These are phyloP conservation scores for Pomacea canaliculata DNA, from an alignment of 2,888 invertebrate species.

Conservation along the genomic window DNA sequence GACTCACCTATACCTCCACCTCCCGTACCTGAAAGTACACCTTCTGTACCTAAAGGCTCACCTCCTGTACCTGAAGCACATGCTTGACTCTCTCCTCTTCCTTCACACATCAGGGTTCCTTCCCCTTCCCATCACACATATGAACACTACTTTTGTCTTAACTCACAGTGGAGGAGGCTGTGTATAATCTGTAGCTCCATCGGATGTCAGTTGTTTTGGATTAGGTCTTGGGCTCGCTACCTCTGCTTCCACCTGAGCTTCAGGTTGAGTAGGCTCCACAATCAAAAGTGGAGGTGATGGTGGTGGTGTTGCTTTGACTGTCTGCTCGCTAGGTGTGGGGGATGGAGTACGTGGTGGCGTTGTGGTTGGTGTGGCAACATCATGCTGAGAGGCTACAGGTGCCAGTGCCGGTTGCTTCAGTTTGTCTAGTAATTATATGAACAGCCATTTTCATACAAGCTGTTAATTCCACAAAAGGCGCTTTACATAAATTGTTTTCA, in stretches of 20 bases:
- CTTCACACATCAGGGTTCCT: too few species aligned
- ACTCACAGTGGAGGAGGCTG: too few species aligned
- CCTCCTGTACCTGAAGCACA: too few species aligned
- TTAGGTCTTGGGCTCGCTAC: not conserved
- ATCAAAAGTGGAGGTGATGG: constrained; percentile 1
- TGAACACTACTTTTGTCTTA: too few species aligned
- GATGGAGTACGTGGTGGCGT: constrained; percentile 28
- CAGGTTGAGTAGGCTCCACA: not conserved
- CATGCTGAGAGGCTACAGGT: constrained; percentile 16
- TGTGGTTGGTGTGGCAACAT: constrained; percentile 32
- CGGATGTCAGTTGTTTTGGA: not conserved
- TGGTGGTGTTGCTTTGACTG: not conserved
- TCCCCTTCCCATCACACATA: too few species aligned
- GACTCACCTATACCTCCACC: too few species aligned
- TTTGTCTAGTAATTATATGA: constrained; percentile 5
- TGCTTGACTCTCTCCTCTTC: too few species aligned
- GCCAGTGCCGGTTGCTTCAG: not conserved
- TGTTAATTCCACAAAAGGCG: too few species aligned
- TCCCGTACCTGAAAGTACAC: too few species aligned
- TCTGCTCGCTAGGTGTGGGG: constrained; percentile 3
- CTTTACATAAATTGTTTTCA: too few species aligned
- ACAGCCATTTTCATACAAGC: not conserved
- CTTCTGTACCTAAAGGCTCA: too few species aligned
- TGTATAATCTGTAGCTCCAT: too few species aligned
- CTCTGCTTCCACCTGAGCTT: not conserved